Evolutionary conservation across 2,888 invertebrate species (phyloP), one percentile per base, ranked within the genome.

Genomic region (Napeogenes inachia): DNA sequence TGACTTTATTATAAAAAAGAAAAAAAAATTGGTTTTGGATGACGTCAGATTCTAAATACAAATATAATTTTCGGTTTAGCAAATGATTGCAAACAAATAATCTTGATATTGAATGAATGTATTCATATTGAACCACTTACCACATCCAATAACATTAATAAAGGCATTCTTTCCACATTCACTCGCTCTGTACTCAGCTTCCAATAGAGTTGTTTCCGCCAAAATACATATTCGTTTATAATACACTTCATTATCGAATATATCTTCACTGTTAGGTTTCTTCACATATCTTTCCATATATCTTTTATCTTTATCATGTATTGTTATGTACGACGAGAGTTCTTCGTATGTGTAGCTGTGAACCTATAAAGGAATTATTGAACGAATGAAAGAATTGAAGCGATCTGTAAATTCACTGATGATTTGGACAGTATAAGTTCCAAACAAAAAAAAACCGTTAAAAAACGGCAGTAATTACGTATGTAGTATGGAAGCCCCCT

Each of bases 101-200:
- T 46, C 4, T 12, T 3, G 21, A 21, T 21, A 21, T 21, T 47
- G 47, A 47, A 47, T 47, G 47, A 13, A 47, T 4, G 47, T n/a
- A 47, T 47, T 13, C 12, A 1, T 13, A 47, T n/a, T n/a, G 47
- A 50, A 21, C 13, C 2, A 58, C 68, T 84, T 67, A 72, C 93
- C 93, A 42, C 93, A 91, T n/a, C 93, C 94, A 21, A 94, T 92
- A 3, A 94, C 87, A 74, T 93, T 93, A 1, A 94, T 69, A 70
- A 89, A 93, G 0, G 92, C 93, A 13, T 79, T 81, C 32, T 87
- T 91, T 21, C 82, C 84, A 13, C 77, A 81, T 0, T 79, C 79
- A 45, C 78, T 77, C 0, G 92, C 93, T 13, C 93, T 79, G 0
- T 84, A 80, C 65, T 93, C 91, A 0, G 92, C 92, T 66, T 94